Evolutionary conservation across 1,140 invertebrate species (phyloP).

Genomic region (Parapsyche elsis): DNA sequence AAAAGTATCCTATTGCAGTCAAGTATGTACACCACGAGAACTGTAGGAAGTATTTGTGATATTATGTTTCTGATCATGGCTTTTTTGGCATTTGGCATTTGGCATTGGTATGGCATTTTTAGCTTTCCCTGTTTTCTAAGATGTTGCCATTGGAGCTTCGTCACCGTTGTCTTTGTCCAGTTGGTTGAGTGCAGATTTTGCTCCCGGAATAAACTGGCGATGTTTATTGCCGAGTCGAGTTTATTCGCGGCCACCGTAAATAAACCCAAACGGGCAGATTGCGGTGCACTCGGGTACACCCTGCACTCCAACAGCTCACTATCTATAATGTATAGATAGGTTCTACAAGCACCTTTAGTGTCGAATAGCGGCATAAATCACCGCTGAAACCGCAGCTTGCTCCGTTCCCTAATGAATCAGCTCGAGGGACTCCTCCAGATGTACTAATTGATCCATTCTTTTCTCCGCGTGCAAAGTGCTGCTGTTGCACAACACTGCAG

Average conservation of each 20-base stretch:
- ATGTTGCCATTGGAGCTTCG: not conserved
- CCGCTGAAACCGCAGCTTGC: not conserved
- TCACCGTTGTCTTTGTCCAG: constrained; percentile 2
- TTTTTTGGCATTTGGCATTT: not conserved
- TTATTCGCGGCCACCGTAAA: not conserved
- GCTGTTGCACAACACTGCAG: not conserved
- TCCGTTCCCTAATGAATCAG: not conserved
- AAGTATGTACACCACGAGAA: too few relatives aligned
- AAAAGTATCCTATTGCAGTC: too few relatives aligned
- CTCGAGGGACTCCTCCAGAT: not conserved
- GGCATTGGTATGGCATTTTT: not conserved
- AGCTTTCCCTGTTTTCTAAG: not conserved
- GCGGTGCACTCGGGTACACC: not conserved
- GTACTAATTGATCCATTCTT: not conserved
- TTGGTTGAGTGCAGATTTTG: not conserved
- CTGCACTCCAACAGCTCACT: not conserved
- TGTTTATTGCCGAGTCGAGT: not conserved
- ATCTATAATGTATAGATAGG: not conserved
- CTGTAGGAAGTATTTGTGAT: too few relatives aligned
- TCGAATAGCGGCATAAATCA: not conserved
- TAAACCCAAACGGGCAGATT: not conserved
- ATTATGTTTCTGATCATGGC: not conserved
- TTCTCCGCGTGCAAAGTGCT: not conserved
- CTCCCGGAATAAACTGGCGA: not conserved
- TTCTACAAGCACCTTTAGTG: too few relatives aligned